Conservation (phyloP, 1,140 invertebrate species). For the Anastatus disparis region DNA sequence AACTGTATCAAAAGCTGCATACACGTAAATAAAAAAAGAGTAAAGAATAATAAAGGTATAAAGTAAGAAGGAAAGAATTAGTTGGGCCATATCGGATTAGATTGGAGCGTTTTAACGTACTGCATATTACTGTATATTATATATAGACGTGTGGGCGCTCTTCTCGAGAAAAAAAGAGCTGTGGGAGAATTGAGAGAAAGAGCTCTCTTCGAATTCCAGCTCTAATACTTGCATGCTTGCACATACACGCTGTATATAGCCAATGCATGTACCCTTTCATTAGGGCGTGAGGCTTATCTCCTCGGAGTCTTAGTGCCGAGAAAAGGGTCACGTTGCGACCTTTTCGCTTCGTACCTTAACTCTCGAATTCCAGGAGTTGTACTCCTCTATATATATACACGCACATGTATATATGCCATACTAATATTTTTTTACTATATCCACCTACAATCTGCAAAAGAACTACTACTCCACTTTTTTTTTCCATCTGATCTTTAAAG, state of each 20-base stretch:
- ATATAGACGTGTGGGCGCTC: too few relatives aligned
- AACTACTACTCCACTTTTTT: not conserved
- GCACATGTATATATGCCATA: too few relatives aligned
- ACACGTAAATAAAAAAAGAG: slow-evolving; percentile 3
- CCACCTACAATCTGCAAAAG: not conserved
- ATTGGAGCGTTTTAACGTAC: not conserved
- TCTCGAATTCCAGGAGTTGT: slow-evolving; percentile 66
- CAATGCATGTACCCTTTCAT: slow-evolving; percentile 66
- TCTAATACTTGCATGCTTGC: not conserved
- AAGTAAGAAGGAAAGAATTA: slow-evolving; percentile 21
- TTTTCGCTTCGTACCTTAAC: not conserved
- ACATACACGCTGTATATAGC: slow-evolving; percentile 36
- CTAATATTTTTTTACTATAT: not conserved
- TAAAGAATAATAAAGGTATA: slow-evolving; percentile 9
- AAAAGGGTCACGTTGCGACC: slow-evolving; percentile 49
- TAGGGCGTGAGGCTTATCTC: slow-evolving; percentile 67
- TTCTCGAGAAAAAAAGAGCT: too few relatives aligned
- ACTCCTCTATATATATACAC: too few relatives aligned
- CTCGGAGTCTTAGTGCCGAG: slow-evolving; percentile 63
- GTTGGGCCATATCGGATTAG: slow-evolving; percentile 28
- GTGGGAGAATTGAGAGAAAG: not conserved
- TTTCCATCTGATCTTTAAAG: too few relatives aligned
- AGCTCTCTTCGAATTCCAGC: not conserved
- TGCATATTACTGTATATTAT: too few relatives aligned
- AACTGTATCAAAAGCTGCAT: too few relatives aligned